These are phyloP conservation scores for Hesperophylax magnus DNA, from an alignment of 1,140 invertebrate species.

Conservation along the genomic window DNA sequence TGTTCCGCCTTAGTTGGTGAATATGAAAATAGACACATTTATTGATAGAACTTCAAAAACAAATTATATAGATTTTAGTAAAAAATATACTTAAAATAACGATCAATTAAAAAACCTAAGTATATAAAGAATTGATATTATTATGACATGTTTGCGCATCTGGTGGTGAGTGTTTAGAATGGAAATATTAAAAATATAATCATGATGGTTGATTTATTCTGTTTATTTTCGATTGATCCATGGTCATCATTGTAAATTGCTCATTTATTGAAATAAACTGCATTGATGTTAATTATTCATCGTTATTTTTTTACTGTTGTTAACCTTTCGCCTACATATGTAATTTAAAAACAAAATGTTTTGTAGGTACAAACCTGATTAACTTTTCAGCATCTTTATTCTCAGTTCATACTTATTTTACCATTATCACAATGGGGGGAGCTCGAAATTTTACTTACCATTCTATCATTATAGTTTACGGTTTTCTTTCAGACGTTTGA, in stretches of 20 bases:
- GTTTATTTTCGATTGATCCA: conserved; percentile 40
- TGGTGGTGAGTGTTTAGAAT: not conserved
- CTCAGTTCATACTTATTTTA: too few relatives aligned
- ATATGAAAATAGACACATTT: conserved; percentile 21
- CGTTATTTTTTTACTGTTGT: not conserved
- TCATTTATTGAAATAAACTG: conserved; percentile 52
- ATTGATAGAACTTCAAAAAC: not conserved
- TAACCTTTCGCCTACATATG: not conserved
- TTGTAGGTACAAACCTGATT: too few relatives aligned
- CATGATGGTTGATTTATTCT: not conserved
- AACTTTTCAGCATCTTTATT: too few relatives aligned
- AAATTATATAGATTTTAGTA: not conserved
- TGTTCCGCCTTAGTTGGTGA: not conserved
- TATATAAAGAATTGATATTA: not conserved
- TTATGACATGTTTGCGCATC: not conserved
- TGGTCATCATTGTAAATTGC: conserved; percentile 49
- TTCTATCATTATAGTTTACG: too few relatives aligned
- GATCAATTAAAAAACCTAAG: not conserved
- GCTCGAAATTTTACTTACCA: too few relatives aligned
- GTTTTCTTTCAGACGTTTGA: too few relatives aligned
- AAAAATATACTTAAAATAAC: not conserved
- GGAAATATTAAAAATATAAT: not conserved
- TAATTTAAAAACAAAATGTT: too few relatives aligned
- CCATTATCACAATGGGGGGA: too few relatives aligned
- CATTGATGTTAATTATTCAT: conserved; percentile 49